These are phyloP conservation scores for Melanotaenia trifasciata DNA, from an alignment of 2,797 vertebrate genomes.

Conservation along the genomic window DNA sequence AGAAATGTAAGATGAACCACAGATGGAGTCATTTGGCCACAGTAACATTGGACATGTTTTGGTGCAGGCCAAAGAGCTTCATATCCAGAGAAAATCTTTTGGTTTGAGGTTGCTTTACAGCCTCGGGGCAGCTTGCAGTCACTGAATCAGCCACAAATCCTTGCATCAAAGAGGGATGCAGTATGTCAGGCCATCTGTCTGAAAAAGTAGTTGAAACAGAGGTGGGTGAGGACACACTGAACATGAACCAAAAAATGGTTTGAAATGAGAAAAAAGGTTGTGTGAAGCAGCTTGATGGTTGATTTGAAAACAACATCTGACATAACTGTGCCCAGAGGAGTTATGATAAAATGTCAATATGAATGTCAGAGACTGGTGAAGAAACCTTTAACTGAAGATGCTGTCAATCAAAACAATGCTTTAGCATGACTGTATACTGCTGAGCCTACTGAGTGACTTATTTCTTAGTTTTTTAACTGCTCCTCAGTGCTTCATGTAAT, in stretches of 20 bases:
- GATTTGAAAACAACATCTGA: neutral
- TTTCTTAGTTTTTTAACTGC: too few species aligned
- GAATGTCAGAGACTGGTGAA: neutral
- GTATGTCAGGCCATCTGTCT: neutral
- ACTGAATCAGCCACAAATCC: neutral
- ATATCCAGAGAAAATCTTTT: slow-evolving; percentile 2
- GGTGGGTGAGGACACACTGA: neutral
- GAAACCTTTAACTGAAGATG: neutral
- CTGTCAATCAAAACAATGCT: too few species aligned
- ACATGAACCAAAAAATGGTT: neutral
- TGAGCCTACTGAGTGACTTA: too few species aligned
- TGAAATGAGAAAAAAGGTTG: neutral
- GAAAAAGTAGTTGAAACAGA: neutral
- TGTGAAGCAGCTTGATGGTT: neutral
- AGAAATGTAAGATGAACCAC: neutral
- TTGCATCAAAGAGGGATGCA: neutral
- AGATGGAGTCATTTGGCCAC: neutral
- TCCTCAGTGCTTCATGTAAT: too few species aligned
- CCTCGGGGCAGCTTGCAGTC: neutral
- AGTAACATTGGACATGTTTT: neutral
- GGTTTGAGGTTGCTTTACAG: neutral
- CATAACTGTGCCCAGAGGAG: neutral
- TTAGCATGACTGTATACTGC: too few species aligned
- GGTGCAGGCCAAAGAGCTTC: neutral
- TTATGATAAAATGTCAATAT: neutral